phyloP scores from a whole-genome alignment of 2,797 vertebrate genomes.

The Lepilemur septentrionalis region DNA sequence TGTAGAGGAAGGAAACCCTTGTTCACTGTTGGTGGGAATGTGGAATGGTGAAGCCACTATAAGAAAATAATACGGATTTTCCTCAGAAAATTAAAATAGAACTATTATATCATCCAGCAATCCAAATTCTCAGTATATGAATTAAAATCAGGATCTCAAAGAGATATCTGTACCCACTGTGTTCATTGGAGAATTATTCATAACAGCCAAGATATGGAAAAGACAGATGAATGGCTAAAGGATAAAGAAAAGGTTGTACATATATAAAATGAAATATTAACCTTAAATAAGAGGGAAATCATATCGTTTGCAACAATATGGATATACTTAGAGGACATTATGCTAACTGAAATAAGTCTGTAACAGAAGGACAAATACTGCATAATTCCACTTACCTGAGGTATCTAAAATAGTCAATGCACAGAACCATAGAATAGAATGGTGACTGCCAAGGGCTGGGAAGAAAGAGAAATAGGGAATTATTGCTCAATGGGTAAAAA shows the following conservation, averaged over 20 bases:
- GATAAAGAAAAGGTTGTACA: neutral
- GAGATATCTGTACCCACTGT: neutral
- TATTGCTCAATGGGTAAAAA: neutral
- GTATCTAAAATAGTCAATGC: neutral
- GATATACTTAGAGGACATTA: neutral
- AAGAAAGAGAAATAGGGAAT: neutral
- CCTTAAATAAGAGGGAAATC: neutral
- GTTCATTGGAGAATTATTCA: neutral
- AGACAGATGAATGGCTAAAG: neutral
- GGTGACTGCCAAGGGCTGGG: neutral
- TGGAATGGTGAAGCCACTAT: neutral
- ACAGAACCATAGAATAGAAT: neutral
- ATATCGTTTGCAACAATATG: neutral
- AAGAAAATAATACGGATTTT: neutral
- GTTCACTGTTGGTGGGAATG: neutral
- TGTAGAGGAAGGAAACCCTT: neutral
- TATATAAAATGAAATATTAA: neutral
- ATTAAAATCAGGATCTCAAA: neutral
- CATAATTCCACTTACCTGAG: neutral
- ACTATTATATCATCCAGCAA: neutral
- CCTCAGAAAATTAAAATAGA: neutral
- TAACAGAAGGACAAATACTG: neutral
- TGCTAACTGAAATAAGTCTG: neutral
- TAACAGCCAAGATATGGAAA: neutral
- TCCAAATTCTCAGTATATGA: neutral